Percentiles rank a stretch among this genome's conserved stretches.
phyloP scores from a whole-genome alignment of 2,888 invertebrate species.

The Papilio protenor region DNA sequence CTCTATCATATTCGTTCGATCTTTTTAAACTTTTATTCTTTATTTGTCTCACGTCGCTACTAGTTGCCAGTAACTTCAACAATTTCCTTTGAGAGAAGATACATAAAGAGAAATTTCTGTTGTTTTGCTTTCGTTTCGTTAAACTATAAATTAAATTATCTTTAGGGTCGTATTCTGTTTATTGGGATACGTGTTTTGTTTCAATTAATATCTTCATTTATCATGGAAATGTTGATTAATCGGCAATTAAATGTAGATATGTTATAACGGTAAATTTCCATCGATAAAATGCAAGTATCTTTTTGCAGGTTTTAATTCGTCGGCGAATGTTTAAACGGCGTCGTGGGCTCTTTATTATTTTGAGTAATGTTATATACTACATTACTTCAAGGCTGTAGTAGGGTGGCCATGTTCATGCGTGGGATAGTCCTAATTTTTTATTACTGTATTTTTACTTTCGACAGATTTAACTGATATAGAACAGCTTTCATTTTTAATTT shows the following conservation, averaged over 20 bases:
- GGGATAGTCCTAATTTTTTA: not conserved
- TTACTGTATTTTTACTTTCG: too few relatives aligned
- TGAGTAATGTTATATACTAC: conserved; percentile 39
- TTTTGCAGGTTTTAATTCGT: conserved; percentile 36
- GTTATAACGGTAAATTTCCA: conserved; percentile 7
- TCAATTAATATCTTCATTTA: conserved; percentile 21
- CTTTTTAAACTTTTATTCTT: too few relatives aligned
- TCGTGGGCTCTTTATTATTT: conserved; percentile 41
- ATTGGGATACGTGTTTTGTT: not conserved
- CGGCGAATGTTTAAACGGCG: conserved; percentile 28
- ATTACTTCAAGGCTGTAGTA: conserved; percentile 41
- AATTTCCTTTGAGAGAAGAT: too few relatives aligned
- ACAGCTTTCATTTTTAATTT: too few relatives aligned
- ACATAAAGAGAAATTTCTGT: too few relatives aligned
- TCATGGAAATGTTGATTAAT: conserved; percentile 25
- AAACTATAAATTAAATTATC: too few relatives aligned
- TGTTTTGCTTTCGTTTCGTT: too few relatives aligned
- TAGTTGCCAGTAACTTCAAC: too few relatives aligned
- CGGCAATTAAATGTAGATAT: conserved; percentile 11
- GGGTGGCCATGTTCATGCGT: conserved; percentile 2
- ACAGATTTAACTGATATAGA: too few relatives aligned
- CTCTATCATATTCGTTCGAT: too few relatives aligned
- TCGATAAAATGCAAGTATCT: conserved; percentile 30
- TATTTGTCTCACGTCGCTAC: too few relatives aligned
- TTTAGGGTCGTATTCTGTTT: not conserved